Conservation (phyloP, 2,888 invertebrate species). For the Tipula helvola region DNA sequence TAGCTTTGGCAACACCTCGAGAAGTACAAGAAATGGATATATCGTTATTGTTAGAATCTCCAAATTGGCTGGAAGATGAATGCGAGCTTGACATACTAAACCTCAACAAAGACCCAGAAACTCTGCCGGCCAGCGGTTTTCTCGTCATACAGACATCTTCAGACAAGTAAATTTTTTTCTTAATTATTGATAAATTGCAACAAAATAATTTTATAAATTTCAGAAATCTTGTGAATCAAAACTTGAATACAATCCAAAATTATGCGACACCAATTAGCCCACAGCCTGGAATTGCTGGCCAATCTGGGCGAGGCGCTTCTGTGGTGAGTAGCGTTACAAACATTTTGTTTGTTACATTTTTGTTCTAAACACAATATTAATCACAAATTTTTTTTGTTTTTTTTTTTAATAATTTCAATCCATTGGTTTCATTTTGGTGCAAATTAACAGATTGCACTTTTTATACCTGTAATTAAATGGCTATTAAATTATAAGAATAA, state of each 20-base stretch:
- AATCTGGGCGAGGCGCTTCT: constrained; percentile 75
- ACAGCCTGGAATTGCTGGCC: constrained; percentile 56
- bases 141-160: constrained; percentile 69
- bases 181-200: not conserved
- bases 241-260: constrained; percentile 25
- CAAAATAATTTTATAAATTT: constrained; percentile 11
- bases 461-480: not conserved
- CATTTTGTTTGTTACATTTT: not conserved
- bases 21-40: constrained; percentile 99
- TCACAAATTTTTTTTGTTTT: not conserved
- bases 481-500: not conserved
- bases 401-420: not conserved
- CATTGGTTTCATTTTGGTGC: not conserved
- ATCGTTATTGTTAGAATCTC: constrained; percentile 75
- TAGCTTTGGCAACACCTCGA: constrained; percentile 88
- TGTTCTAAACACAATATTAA: not conserved
- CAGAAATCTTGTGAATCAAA: constrained; percentile 33
- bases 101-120: constrained; percentile 61
- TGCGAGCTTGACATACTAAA: constrained; percentile 92
- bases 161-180: constrained; percentile 38
- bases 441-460: not conserved
- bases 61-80: constrained; percentile 92
- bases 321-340: constrained; percentile 50
- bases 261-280: constrained; percentile 46
- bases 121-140: constrained; percentile 68